Evolutionary conservation across 2,113 vertebrate genomes (phyloP), one percentile per base, ranked within the genome.

Genomic region (Pygoscelis antarcticus): DNA sequence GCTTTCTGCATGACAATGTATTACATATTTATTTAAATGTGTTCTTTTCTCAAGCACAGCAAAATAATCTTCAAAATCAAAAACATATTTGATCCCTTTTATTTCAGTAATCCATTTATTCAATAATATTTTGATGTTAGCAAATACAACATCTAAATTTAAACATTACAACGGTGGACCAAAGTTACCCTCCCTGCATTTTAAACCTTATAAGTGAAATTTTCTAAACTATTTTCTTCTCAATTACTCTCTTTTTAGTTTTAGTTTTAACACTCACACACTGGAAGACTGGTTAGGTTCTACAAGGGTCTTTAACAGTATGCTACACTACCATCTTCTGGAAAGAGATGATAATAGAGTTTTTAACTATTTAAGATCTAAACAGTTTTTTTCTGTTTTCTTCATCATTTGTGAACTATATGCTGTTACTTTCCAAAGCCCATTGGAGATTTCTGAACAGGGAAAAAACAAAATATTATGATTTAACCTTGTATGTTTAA

Each of bases 241-340:
- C 27, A 54, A 16, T 83, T 60, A 11, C 3, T 64, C 38, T 72
- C 8, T 30, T 27, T 81, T 74, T 46, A 34, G 12, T 51, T 88
- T 66, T 70, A n/a, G 27, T 38, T 83, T 65, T 77, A 85, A 16
- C 8, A 54, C 5, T 86, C 26, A 5, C 9, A 47, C 6, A 46
- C 6, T 77, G 9, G 15, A 82, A 72, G 17, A 26, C 9, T 40
- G 10, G 7, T 14, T 70, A 80, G 25, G 10, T 36, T 52, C 16
- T 72, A 38, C 32, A 42, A 38, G 60, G 84, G 44, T 15, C 70
- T 93, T 75, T 91, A 49, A 40, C 32, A 49, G 69, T 93, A 47
- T 95, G 76, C 44, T 96, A 72, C 40, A 92, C 93, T 97, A 97
- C 97, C 98, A 98, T 94, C 98, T 98, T 91, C 97, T 98, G 98